Evolutionary conservation across 2,797 vertebrate genomes (phyloP).

Genomic region (Melanotaenia boesemani): DNA sequence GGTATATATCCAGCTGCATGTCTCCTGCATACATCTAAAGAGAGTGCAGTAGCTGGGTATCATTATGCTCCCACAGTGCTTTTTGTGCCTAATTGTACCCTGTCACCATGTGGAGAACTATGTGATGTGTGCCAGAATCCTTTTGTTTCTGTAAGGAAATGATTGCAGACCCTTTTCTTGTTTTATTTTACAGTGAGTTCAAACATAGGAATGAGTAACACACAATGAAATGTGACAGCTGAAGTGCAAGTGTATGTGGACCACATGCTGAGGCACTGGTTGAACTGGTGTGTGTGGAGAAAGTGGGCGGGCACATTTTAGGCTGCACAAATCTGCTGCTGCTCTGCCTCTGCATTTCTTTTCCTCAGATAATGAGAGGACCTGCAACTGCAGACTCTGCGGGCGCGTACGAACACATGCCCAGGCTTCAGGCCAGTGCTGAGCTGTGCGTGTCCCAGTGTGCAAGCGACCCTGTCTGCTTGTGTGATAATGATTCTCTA

Average conservation of each 20-base stretch:
- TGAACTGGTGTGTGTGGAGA: conserved; percentile 33
- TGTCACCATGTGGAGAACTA: conserved; percentile 75
- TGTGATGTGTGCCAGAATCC: conserved; percentile 48
- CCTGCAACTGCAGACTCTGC: conserved; percentile 43
- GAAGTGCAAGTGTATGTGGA: conserved; percentile 26
- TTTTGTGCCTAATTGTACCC: conserved; percentile 85
- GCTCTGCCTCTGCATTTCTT: conserved; percentile 42
- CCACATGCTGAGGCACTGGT: conserved; percentile 39
- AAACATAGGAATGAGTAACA: conserved; percentile 55
- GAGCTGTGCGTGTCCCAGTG: conserved; percentile 48
- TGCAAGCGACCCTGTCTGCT: conserved; percentile 60
- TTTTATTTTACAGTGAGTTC: conserved; percentile 60
- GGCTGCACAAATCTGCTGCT: conserved; percentile 41
- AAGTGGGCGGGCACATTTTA: conserved; percentile 33
- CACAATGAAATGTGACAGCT: conserved; percentile 60
- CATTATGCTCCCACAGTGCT: conserved; percentile 80
- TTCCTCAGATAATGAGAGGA: conserved; percentile 64
- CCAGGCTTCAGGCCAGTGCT: conserved; percentile 48
- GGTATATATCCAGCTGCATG: conserved; percentile 19
- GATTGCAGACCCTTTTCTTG: conserved; percentile 52
- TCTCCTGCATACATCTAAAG: conserved; percentile 42
- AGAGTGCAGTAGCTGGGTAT: conserved; percentile 75
- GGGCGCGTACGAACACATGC: conserved; percentile 27
- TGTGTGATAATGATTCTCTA: conserved; percentile 77
- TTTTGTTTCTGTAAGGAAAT: conserved; percentile 66